Evolutionary conservation across 2,113 vertebrate species (phyloP).

Genomic region (Tetrao urogallus): DNA sequence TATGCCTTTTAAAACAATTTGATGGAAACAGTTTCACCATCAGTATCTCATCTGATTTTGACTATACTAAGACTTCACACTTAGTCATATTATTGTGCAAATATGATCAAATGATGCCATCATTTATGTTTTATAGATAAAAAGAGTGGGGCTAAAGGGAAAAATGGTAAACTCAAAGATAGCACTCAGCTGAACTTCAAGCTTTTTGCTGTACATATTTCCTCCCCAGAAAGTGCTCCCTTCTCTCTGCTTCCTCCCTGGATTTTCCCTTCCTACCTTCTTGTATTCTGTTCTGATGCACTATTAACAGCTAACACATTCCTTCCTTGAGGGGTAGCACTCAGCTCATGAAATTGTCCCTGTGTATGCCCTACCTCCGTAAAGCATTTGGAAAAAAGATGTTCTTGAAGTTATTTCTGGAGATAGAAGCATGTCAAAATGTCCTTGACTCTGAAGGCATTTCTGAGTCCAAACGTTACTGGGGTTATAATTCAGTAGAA

Average conservation of each 20-base stretch:
- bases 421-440: not conserved
- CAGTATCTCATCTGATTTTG: not conserved
- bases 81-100: not conserved
- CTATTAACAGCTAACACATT: not conserved
- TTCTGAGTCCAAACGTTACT: not conserved
- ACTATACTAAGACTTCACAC: not conserved
- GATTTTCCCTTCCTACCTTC: not conserved
- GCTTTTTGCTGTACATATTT: not conserved
- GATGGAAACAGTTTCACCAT: not conserved
- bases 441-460: constrained; percentile 4
- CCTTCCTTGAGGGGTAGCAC: not conserved
- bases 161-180: not conserved
- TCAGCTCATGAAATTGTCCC: not conserved
- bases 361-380: not conserved
- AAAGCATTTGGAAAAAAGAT: not conserved
- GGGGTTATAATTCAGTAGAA: not conserved
- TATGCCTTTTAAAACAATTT: not conserved
- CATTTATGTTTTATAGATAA: not conserved
- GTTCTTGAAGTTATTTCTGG: constrained; percentile 19
- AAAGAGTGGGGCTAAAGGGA: not conserved
- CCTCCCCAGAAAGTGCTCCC: not conserved
- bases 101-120: not conserved
- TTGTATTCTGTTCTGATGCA: not conserved
- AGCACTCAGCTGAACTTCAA: not conserved
- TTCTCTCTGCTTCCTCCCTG: not conserved